A percentile compares a stretch with the other conserved stretches of the same genome.
These are phyloP conservation scores for Ptychadena robeensis DNA, from an alignment of 2,797 vertebrate species.

Conservation along the genomic window DNA sequence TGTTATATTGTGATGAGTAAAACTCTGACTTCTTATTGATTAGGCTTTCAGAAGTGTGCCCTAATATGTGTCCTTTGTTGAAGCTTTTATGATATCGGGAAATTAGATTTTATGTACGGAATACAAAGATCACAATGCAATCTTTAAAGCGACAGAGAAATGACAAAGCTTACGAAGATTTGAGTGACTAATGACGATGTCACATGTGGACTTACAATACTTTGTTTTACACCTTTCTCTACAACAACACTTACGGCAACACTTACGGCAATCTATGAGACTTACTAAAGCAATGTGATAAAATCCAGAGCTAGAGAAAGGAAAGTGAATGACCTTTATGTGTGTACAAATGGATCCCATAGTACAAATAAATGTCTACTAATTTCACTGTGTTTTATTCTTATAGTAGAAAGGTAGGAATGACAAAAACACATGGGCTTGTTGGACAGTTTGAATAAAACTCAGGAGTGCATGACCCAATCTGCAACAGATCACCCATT, in stretches of 20 bases:
- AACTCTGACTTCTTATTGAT: slow-evolving; percentile 48
- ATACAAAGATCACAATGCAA: slow-evolving; percentile 32
- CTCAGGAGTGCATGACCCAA: too few relatives aligned
- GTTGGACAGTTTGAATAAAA: too few relatives aligned
- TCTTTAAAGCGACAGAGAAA: slow-evolving; percentile 39
- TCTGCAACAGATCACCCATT: too few relatives aligned
- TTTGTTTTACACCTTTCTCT: slow-evolving; percentile 42
- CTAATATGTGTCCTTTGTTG: slow-evolving; percentile 47
- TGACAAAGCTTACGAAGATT: slow-evolving; percentile 10
- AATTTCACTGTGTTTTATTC: too few relatives aligned
- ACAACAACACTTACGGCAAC: too few relatives aligned
- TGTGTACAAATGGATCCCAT: too few relatives aligned
- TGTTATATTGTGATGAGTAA: slow-evolving; percentile 35
- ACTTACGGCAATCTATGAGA: not conserved
- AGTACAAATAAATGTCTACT: too few relatives aligned
- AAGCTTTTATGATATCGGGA: slow-evolving; percentile 35
- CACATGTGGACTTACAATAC: not conserved
- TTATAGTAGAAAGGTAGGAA: too few relatives aligned
- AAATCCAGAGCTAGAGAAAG: not conserved
- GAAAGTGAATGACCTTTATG: too few relatives aligned
- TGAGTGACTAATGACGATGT: slow-evolving; percentile 36
- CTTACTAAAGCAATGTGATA: not conserved
- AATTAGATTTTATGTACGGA: slow-evolving; percentile 41
- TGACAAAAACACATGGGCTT: too few relatives aligned
- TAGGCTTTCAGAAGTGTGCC: slow-evolving; percentile 40